phyloP scores from a whole-genome alignment of 1,140 invertebrate genomes.

The Trypoxylus dichotomus region DNA sequence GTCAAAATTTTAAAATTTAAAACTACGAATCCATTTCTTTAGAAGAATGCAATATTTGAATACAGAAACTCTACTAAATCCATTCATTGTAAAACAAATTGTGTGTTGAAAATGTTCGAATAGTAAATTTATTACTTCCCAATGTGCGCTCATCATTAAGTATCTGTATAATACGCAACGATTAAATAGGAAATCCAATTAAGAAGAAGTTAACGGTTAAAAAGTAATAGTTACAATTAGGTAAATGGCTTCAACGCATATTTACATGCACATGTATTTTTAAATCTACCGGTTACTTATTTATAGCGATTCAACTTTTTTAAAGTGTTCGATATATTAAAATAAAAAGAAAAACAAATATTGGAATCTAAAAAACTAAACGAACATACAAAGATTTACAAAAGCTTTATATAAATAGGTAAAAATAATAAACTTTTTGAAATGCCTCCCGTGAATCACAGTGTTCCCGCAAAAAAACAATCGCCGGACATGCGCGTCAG shows the following conservation, averaged over 20 bases:
- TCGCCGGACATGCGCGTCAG: constrained; percentile 37
- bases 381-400: background rate
- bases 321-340: background rate
- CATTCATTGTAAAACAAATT: no score
- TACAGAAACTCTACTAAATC: no score
- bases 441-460: constrained; percentile 29
- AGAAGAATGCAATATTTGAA: no score
- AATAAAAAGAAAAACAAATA: constrained; percentile 13
- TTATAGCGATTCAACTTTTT: background rate
- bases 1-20: no score
- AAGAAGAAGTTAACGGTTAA: constrained; percentile 10
- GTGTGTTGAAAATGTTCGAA: no score
- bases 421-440: constrained; percentile 27
- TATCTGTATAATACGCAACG: background rate
- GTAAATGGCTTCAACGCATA: background rate
- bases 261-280: constrained; percentile 20
- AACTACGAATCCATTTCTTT: no score
- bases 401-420: constrained; percentile 30
- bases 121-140: background rate
- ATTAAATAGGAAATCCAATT: constrained; percentile 12
- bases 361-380: background rate
- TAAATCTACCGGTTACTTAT: background rate
- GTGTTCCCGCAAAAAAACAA: constrained; percentile 41
- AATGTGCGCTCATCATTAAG: background rate
- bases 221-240: constrained; percentile 3